A percentile compares a stretch with the other conserved stretches of the same genome.
Evolutionary conservation across 2,888 invertebrate species (phyloP).

Genomic region (Candidula unifasciata): DNA sequence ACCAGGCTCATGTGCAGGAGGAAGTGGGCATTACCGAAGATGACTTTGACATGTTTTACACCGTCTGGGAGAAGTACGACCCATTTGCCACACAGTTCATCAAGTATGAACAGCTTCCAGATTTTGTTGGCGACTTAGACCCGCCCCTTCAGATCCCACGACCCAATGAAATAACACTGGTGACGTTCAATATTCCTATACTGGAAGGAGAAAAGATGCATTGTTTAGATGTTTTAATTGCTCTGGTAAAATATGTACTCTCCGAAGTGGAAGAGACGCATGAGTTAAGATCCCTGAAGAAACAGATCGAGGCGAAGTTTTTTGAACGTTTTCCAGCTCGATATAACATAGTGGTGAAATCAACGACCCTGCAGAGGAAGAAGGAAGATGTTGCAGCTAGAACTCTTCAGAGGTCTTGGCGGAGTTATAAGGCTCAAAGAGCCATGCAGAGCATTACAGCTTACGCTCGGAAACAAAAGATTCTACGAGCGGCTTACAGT

Average conservation of each 20-base stretch:
- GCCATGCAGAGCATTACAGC: conserved; percentile 71
- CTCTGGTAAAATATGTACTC: conserved; percentile 94
- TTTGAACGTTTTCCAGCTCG: conserved; percentile 94
- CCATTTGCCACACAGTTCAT: conserved; percentile 98
- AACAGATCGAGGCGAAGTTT: conserved; percentile 82
- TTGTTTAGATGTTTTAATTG: conserved; percentile 95
- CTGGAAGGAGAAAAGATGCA: conserved; percentile 96
- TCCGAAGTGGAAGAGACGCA: conserved; percentile 93
- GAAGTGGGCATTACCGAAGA: conserved; percentile 97
- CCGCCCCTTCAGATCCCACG: conserved; percentile 95
- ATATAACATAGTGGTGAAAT: conserved; percentile 94
- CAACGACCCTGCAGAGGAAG: conserved; percentile 96
- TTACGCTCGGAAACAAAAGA: conserved; percentile 66
- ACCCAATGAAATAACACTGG: conserved; percentile 95
- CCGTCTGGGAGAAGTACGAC: conserved; percentile 97
- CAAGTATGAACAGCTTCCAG: conserved; percentile 93
- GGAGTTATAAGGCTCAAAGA: conserved; percentile 73
- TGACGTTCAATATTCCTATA: conserved; percentile 96
- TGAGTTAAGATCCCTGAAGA: conserved; percentile 91
- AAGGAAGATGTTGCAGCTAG: conserved; percentile 96
- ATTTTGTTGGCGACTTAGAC: conserved; percentile 95
- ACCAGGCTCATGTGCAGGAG: conserved; percentile 97
- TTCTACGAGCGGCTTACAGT: conserved; percentile 53
- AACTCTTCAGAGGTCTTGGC: conserved; percentile 87
- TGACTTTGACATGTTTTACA: conserved; percentile 98